Conservation (phyloP, 2,113 vertebrate species). For the Rhodinocichla rosea region DNA sequence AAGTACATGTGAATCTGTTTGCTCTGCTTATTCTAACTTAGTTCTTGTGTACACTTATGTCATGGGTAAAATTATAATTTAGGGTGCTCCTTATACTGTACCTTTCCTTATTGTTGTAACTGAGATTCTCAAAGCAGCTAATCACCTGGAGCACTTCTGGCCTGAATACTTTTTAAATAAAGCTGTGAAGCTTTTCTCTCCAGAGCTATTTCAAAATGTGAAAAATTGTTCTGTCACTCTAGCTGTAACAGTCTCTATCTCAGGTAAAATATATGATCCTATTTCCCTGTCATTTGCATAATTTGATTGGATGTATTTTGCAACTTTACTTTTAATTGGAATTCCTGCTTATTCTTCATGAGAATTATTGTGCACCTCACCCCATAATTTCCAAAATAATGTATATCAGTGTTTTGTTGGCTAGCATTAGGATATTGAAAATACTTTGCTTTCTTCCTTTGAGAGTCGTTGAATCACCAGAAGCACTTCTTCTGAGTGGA, state of each 20-base stretch:
- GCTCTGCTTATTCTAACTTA: not conserved
- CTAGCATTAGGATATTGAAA: not conserved
- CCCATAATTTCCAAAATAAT: slow-evolving; percentile 6
- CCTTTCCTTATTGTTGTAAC: not conserved
- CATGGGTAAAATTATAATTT: not conserved
- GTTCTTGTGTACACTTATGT: not conserved
- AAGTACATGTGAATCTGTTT: not conserved
- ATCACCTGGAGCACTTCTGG: not conserved
- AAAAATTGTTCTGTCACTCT: not conserved
- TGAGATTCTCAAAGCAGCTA: not conserved
- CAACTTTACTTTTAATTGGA: slow-evolving; percentile 18
- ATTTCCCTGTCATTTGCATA: not conserved
- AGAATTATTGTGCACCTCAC: not conserved
- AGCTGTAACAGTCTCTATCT: not conserved
- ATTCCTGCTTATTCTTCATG: not conserved
- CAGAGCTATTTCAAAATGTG: not conserved
- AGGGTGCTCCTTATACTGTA: not conserved
- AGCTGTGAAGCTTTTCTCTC: not conserved
- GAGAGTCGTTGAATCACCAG: not conserved
- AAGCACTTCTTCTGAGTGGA: not conserved
- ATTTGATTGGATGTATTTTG: not conserved
- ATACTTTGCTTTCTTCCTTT: slow-evolving; percentile 5
- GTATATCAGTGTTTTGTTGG: not conserved
- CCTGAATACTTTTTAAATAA: not conserved
- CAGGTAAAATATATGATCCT: not conserved